These are phyloP conservation scores for Aleiodes sp. DNA, from an alignment of 1,140 invertebrate genomes.

Conservation along the genomic window DNA sequence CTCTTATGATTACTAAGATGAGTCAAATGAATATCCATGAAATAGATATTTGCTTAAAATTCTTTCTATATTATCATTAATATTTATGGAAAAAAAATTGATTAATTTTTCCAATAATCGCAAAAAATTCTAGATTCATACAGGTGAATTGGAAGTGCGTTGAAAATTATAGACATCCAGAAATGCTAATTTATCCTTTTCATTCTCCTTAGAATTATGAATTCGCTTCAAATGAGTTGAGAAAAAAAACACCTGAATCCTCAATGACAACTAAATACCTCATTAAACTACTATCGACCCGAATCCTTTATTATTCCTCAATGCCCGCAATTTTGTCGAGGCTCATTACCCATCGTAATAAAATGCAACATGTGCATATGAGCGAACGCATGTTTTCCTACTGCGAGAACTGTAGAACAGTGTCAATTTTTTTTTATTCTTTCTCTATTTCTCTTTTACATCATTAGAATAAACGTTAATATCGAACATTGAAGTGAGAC, in stretches of 20 bases:
- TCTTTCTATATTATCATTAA: not conserved
- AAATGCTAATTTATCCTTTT: no score
- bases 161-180: no score
- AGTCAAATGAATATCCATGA: no score
- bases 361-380: not conserved
- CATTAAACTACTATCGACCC: constrained; percentile 58
- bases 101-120: no score
- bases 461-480: constrained; percentile 14
- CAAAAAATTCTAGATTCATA: no score
- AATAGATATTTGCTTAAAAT: no score
- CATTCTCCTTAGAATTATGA: no score
- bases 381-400: not conserved
- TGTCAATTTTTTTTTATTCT: no score
- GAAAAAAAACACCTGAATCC: constrained; percentile 41
- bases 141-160: no score
- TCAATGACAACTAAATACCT: constrained; percentile 49
- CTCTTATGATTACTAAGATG: no score
- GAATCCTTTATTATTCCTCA: constrained; percentile 57
- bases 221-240: no score
- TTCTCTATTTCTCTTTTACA: constrained; percentile 11
- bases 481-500: not conserved
- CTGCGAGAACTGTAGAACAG: constrained; percentile 35
- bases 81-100: not conserved
- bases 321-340: constrained; percentile 20
- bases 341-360: constrained; percentile 33